Conservation (phyloP, 2,888 invertebrate genomes). For the Allophyes oxyacanthae region DNA sequence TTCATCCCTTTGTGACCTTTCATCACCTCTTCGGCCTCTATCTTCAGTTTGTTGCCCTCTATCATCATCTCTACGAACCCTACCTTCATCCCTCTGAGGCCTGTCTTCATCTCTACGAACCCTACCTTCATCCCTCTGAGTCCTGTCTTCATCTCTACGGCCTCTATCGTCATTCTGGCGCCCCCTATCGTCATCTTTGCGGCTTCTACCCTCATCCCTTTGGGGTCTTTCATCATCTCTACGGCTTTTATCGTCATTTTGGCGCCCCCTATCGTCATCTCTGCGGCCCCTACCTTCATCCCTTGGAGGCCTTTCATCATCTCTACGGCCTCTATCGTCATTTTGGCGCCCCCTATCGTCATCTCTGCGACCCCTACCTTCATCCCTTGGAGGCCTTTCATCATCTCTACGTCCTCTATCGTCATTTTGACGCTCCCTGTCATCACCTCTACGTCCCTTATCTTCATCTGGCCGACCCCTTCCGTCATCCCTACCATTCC, state of each 20-base stretch:
- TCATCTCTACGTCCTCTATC: constrained; percentile 18
- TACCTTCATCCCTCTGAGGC: too few relatives aligned
- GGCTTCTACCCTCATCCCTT: constrained; percentile 28
- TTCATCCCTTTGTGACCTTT: too few relatives aligned
- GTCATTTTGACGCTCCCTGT: constrained; percentile 1
- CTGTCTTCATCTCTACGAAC: constrained; percentile 21
- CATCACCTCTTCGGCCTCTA: too few relatives aligned
- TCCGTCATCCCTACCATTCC: constrained; percentile 11
- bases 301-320: constrained; percentile 20
- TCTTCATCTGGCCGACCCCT: constrained; percentile 18
- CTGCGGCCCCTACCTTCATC: constrained; percentile 21
- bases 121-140: constrained; percentile 16
- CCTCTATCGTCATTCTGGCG: constrained; percentile 11
- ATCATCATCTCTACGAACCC: constrained; percentile 3
- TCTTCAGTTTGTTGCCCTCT: too few relatives aligned
- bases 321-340: constrained; percentile 30
- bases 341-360: constrained; percentile 21
- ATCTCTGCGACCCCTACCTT: constrained; percentile 9
- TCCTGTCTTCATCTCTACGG: constrained; percentile 14
- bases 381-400: constrained; percentile 10
- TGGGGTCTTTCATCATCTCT: constrained; percentile 18
- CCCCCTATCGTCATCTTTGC: constrained; percentile 21
- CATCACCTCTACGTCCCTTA: constrained; percentile 23
- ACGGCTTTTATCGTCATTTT: constrained; percentile 14
- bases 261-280: constrained; percentile 33